These are phyloP conservation scores for Zoanthus sansibaricus DNA, from an alignment of 92 coral and sea anemone genomes.

Conservation along the genomic window DNA sequence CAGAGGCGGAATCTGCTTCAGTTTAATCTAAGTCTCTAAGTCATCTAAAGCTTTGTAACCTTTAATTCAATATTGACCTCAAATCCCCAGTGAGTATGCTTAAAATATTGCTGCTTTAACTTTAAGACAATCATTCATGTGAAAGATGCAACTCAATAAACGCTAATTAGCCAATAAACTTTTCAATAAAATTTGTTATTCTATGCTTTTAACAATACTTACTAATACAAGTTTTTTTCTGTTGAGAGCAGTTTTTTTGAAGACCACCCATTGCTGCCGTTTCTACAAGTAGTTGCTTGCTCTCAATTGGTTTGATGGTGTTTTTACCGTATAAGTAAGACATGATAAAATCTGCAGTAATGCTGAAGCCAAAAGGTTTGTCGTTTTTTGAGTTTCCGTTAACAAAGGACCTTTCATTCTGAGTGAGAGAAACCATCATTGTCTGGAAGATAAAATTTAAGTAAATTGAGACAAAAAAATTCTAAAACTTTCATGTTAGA, in stretches of 20 bases:
- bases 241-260: background rate
- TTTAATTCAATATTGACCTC: background rate
- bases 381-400: background rate
- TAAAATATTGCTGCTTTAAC: constrained; percentile 21
- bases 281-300: constrained; percentile 29
- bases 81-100: constrained; percentile 25
- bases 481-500: background rate
- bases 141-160: background rate
- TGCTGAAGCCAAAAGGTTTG: background rate
- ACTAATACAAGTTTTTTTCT: background rate
- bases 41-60: too few species aligned
- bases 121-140: background rate
- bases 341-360: constrained; percentile 10
- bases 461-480: background rate
- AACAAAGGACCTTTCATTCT: background rate
- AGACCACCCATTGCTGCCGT: background rate
- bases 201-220: background rate
- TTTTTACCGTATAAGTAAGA: constrained; percentile 54
- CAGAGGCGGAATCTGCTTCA: too few species aligned
- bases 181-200: background rate
- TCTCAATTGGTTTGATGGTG: constrained; percentile 45
- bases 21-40: too few species aligned
- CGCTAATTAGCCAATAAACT: background rate
- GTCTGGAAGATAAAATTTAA: constrained; percentile 1
- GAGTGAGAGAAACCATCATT: background rate